phyloP scores from a whole-genome alignment of 2,888 invertebrate species.

The Polymixis flavicincta region DNA sequence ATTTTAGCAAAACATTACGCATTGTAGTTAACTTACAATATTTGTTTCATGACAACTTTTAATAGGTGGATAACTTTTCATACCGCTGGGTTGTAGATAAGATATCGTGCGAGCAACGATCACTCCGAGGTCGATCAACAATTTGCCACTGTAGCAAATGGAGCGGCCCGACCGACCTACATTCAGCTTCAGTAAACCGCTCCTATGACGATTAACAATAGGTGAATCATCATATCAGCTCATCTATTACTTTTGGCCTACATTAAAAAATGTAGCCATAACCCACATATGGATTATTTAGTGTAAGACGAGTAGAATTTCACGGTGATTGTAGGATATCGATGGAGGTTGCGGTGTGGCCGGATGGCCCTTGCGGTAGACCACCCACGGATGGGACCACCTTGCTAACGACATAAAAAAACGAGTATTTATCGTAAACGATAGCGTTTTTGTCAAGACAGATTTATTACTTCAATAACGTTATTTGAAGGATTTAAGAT shows the following conservation, averaged over 20 bases:
- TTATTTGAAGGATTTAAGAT: slow-evolving; percentile 36
- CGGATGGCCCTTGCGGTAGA: slow-evolving; percentile 75
- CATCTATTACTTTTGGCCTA: slow-evolving; percentile 78
- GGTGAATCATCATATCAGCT: slow-evolving; percentile 83
- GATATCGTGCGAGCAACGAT: slow-evolving; percentile 83
- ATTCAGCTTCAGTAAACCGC: slow-evolving; percentile 84
- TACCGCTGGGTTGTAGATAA: slow-evolving; percentile 78
- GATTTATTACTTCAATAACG: slow-evolving; percentile 51
- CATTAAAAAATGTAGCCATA: slow-evolving; percentile 70
- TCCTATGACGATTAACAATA: slow-evolving; percentile 87
- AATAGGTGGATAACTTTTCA: slow-evolving; percentile 69
- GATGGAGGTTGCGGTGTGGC: slow-evolving; percentile 62
- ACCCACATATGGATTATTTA: slow-evolving; percentile 62
- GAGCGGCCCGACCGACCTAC: slow-evolving; percentile 89
- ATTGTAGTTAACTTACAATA: slow-evolving; percentile 48
- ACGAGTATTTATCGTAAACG: slow-evolving; percentile 73
- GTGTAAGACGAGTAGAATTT: slow-evolving; percentile 64
- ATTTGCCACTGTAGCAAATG: slow-evolving; percentile 88
- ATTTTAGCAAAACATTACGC: slow-evolving; percentile 39
- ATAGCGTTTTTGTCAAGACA: slow-evolving; percentile 70
- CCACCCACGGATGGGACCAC: slow-evolving; percentile 81
- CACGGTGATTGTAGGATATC: slow-evolving; percentile 67
- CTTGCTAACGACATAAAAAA: slow-evolving; percentile 73
- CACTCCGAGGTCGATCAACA: slow-evolving; percentile 87
- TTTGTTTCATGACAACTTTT: slow-evolving; percentile 58